Evolutionary conservation across 1,140 invertebrate genomes (phyloP).

Genomic region (Oryctes rhinoceros): DNA sequence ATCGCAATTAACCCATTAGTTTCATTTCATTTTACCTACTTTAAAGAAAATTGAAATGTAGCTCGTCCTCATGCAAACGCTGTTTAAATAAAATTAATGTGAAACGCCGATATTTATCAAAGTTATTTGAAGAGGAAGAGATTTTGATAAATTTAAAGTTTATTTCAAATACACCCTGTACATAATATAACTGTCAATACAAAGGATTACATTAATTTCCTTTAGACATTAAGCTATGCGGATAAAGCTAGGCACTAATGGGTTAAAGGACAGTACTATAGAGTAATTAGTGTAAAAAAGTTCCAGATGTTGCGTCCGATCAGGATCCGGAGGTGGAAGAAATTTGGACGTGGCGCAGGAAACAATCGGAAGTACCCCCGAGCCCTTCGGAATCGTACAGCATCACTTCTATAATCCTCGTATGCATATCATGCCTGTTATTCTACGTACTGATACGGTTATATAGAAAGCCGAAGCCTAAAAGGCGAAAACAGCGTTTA

Average conservation of each 20-base stretch:
- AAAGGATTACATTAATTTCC: no score
- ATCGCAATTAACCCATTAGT: not conserved
- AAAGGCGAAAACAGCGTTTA: conserved; percentile 22
- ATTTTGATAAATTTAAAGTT: no score
- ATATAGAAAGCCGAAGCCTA: conserved; percentile 23
- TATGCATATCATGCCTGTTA: conserved; percentile 17
- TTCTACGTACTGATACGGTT: conserved; percentile 30
- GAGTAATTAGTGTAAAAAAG: conserved; percentile 36
- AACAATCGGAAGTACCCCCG: not conserved
- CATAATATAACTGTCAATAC: no score
- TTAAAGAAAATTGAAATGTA: no score
- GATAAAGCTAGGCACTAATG: conserved; percentile 26
- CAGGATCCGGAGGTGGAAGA: conserved; percentile 1
- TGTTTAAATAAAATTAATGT: no score
- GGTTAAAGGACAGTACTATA: conserved; percentile 37
- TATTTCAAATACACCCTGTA: no score
- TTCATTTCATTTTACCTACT: not conserved
- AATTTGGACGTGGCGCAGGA: conserved; percentile 30
- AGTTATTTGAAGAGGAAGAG: no score
- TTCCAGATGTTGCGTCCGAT: conserved; percentile 30
- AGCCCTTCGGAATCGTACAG: not conserved
- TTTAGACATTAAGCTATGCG: no score
- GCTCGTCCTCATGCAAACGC: no score
- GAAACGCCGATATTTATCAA: no score
- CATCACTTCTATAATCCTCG: not conserved